These are phyloP conservation scores for Ceratitis capitata DNA, from an alignment of 1,140 invertebrate genomes.

Conservation along the genomic window DNA sequence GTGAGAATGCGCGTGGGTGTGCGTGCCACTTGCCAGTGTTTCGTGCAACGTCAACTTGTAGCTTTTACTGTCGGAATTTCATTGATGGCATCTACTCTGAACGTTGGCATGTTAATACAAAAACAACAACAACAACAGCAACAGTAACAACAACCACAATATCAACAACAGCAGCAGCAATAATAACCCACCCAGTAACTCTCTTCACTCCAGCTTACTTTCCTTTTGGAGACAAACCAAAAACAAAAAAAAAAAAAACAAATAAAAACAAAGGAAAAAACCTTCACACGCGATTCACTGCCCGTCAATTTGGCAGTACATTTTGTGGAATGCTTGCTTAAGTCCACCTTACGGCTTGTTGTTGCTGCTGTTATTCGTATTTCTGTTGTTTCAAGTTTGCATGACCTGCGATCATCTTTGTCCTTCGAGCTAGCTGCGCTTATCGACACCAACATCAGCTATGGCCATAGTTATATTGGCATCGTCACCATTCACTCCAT, in stretches of 20 bases:
- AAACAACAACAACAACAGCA: background rate
- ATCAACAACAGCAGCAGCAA: background rate
- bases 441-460: conserved; percentile 31
- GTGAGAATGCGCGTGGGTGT: background rate
- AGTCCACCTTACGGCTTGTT: background rate
- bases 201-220: background rate
- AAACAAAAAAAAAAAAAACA: background rate
- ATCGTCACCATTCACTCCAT: conserved; percentile 34
- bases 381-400: background rate
- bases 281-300: background rate
- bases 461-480: conserved; percentile 12
- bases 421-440: background rate
- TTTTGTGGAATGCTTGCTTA: background rate
- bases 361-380: background rate
- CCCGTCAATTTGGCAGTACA: background rate
- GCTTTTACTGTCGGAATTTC: conserved; percentile 36
- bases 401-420: conserved; percentile 23
- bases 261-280: background rate
- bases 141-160: too few species aligned
- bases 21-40: conserved; percentile 6
- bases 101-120: conserved; percentile 10
- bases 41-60: conserved; percentile 28
- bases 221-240: background rate
- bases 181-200: background rate
- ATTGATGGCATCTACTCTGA: background rate